Evolutionary conservation across 2,888 invertebrate species (phyloP), one percentile per base, ranked within the genome.

Genomic region (Eubasilissa splendida): DNA sequence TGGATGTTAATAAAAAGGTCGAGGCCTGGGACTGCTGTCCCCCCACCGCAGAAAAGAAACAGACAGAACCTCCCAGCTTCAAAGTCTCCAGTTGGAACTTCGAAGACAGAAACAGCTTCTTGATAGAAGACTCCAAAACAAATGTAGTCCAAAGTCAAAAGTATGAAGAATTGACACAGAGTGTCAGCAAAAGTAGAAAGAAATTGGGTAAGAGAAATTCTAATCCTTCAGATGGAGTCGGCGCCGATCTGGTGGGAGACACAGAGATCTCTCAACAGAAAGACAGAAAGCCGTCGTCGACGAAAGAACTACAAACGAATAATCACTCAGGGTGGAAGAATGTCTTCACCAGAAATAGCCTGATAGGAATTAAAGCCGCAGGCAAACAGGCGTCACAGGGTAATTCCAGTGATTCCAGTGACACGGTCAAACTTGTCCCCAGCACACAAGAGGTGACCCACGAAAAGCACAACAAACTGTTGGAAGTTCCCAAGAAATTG

Each of bases 91-190:
- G 56, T 52, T 84, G 84, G 84, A 82, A 70, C 60, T 80, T 68
- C 22, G 80, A 82, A 42, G 82, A 84, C 87, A 83, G 87, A 87
- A 68, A 87, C 58, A 14, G 63, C n/a, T 83, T 79, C 42, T 56
- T 77, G 22, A 74, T 59, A 31, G 84, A 83, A 12, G 81, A 80
- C 5, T 59, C 76, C 9, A 83, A 80, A 75, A 31, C 74, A 5
- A 76, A 56, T 56, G 12, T 71, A 10, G 76, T 9, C 22, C 77
- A 77, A 31, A 75, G 60, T 76, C 79, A 68, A 52, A 84, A 84
- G 63, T 83, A 80, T 52, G 82, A 85, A 81, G 83, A 85, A 50
- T 33, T 79, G 2, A 71, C 75, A 14, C 82, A 81, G 54, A 80
- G 54, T 50, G 73, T 65, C 31, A 80, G 76, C 33, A 83, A 81